Base-by-base conservation (phyloP, 2,113 vertebrate genomes). In the Dicerorhinus sumatrensis region DNA sequence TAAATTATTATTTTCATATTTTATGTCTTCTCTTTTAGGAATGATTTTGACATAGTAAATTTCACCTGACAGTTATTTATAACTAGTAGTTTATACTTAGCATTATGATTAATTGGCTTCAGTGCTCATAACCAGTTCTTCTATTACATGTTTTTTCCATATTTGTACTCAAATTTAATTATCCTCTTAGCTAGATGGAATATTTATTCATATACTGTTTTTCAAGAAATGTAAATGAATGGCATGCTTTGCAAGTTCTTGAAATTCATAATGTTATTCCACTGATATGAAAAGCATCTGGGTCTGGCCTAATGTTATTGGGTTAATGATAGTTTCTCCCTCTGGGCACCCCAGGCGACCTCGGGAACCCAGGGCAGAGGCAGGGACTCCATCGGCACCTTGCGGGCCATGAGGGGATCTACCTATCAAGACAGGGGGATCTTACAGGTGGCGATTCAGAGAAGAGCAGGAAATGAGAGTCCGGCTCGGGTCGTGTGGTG, bases 31-130 rank as follows among this genome's bases (percentile, higher is more conserved):
- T 75, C 14, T 73, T 85, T 80, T 56, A 65, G 17, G 25, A 81
- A 75, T 60, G 13, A 39, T 67, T 89, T 97, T 93, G 48, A 33
- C 31, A 65, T 75, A 65, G 31, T 79, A 73, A 93, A 90, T 67
- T 73, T 97, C 36, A 92, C 21, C 60, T 58, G 9, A 29, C 13
- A 84, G 63, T 33, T 14, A 54, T 63, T 56, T 56, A 72, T 48
- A 79, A 60, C n/a, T 17, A 77, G 17, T 48, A 60, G 27, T 42
- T 42, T 46, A 21, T 84, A 95, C 3, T 46, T 89, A 92, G n/a
- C 25, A 51, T 58, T 58, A 54, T 76, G 82, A 63, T 73, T 31
- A 63, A 89, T 70, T 89, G 48, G 0, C 11, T 79, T 85, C 27
- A 80, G 1, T 80, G 33, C 33, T 67, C 20, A 56, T 65, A 48